These are phyloP conservation scores for Etheostoma nigrum DNA, from an alignment of 2,797 vertebrate genomes.

Conservation along the genomic window DNA sequence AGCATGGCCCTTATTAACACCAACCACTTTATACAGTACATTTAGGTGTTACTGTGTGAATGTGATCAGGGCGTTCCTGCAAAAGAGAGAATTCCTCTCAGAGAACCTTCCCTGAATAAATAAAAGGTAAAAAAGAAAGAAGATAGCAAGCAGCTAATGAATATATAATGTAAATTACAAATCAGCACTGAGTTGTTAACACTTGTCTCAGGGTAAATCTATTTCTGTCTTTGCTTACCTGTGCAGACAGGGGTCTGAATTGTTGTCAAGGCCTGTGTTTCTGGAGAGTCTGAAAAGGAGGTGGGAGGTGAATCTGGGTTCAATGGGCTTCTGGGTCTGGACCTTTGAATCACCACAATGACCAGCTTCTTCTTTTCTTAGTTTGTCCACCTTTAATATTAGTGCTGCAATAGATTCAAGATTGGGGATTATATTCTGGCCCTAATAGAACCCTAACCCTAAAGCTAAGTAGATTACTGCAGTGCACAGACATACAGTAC, in stretches of 20 bases:
- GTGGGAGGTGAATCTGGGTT: constrained; percentile 49
- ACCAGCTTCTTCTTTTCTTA: constrained; percentile 14
- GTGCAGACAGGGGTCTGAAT: background rate
- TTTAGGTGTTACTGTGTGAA: no score
- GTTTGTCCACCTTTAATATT: background rate
- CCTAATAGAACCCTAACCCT: background rate
- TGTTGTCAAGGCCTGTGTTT: background rate
- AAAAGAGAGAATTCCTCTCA: no score
- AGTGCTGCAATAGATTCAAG: constrained; percentile 43
- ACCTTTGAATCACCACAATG: constrained; percentile 13
- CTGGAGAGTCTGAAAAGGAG: constrained; percentile 42
- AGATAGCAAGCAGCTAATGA: background rate
- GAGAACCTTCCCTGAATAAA: no score
- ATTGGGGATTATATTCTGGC: background rate
- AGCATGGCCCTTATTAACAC: no score
- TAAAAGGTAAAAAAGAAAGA: no score
- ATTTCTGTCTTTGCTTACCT: constrained; percentile 39
- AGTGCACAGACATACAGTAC: background rate
- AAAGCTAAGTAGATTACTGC: background rate
- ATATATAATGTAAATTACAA: background rate
- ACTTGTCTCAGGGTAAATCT: background rate
- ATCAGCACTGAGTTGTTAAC: background rate
- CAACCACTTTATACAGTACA: no score
- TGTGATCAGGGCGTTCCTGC: no score
- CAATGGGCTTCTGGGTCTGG: constrained; percentile 10